These are phyloP conservation scores for Lepidocolaptes lacrymiger DNA, from an alignment of 2,797 vertebrate genomes.

Conservation along the genomic window DNA sequence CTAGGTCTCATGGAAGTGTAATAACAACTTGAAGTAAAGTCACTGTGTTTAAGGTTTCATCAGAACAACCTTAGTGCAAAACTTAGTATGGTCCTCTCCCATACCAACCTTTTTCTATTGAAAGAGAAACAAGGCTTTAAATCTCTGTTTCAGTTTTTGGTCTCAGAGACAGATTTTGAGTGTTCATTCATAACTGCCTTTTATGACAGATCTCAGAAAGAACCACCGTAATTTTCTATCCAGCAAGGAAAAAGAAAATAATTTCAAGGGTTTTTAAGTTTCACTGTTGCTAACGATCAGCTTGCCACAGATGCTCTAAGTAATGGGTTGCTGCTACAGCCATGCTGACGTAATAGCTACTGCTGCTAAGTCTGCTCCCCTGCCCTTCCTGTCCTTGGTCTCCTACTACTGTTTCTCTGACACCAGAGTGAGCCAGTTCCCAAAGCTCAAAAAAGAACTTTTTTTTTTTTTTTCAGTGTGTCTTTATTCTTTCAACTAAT, in stretches of 20 bases:
- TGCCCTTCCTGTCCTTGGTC: background rate
- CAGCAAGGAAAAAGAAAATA: background rate
- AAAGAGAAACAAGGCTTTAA: background rate
- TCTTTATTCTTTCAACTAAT: background rate
- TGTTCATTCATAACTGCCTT: background rate
- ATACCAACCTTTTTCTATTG: background rate
- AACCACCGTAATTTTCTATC: background rate
- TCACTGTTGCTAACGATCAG: background rate
- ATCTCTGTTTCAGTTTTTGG: background rate
- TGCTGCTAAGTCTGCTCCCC: background rate
- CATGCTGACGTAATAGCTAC: background rate
- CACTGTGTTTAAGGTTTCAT: background rate
- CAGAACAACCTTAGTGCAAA: background rate
- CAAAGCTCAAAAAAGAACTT: background rate
- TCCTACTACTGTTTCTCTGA: background rate
- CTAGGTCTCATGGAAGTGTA: background rate
- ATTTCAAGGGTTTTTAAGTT: background rate
- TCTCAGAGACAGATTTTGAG: background rate
- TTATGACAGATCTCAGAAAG: background rate
- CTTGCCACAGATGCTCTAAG: background rate
- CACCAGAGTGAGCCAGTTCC: background rate
- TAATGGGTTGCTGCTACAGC: background rate
- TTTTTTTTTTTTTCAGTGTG: background rate
- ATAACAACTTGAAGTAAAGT: background rate
- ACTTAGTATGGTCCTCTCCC: background rate